Evolutionary conservation across 2,797 vertebrate genomes (phyloP).

Genomic region (Spinus pinus): DNA sequence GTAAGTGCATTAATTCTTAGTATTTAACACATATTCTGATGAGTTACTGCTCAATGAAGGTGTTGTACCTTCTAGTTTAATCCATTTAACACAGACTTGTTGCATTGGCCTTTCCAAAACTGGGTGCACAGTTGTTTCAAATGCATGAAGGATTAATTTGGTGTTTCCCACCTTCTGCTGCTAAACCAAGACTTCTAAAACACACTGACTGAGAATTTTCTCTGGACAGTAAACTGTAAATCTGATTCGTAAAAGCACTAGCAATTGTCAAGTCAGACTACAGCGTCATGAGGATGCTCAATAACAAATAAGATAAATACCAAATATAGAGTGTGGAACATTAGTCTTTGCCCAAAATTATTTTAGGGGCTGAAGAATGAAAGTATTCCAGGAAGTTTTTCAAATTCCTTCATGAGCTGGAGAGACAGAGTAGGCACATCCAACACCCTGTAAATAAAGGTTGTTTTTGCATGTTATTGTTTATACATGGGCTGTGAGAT

Average conservation of each 20-base stretch:
- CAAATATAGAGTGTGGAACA: slow-evolving; percentile 22
- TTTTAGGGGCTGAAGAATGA: slow-evolving; percentile 30
- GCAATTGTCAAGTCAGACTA: slow-evolving; percentile 16
- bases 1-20: not conserved
- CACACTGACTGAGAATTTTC: slow-evolving; percentile 39
- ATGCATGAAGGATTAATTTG: slow-evolving; percentile 3
- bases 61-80: not conserved
- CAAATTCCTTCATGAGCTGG: not conserved
- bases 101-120: not conserved
- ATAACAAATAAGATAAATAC: slow-evolving; percentile 42
- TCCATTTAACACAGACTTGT: not conserved
- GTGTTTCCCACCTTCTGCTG: not conserved
- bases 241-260: slow-evolving; percentile 31
- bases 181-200: slow-evolving; percentile 33
- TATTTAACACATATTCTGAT: not conserved
- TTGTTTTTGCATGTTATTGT: not conserved
- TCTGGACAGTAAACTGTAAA: slow-evolving; percentile 31
- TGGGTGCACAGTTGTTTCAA: not conserved
- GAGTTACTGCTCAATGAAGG: not conserved
- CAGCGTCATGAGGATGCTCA: slow-evolving; percentile 1
- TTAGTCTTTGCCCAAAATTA: slow-evolving; percentile 40
- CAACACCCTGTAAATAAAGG: slow-evolving; percentile 9
- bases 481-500: slow-evolving; percentile 16
- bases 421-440: not conserved
- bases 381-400: slow-evolving; percentile 44